Evolutionary conservation across 2,888 invertebrate genomes (phyloP), one percentile per base, ranked within the genome.

Genomic region (Harpagoxenus sublaevis): DNA sequence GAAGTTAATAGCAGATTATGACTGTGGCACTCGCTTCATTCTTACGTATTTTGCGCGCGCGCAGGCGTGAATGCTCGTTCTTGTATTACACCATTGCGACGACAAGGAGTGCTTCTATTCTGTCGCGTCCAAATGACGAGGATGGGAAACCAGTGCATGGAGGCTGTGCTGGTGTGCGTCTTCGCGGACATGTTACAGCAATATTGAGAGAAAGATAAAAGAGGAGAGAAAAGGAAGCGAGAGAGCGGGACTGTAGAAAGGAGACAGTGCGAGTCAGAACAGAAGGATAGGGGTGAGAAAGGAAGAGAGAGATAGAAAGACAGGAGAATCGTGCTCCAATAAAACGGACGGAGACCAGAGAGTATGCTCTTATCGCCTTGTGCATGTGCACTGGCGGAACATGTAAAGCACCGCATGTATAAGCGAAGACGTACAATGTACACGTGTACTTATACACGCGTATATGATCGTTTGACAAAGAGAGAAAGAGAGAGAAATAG

Each of bases 61-160:
- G 87, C 87, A 87, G 84, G 87, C 87, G 83, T 85, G 83, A 55
- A 39, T 83, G 75, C 84, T 31, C 68, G 75, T 86, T 78, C 81
- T 87, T 83, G 87, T 89, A 89, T 91, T 92, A 91, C 92, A 89
- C 89, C 88, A 91, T 90, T 91, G 86, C 89, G 84, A 77, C 62
- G 90, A 91, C 91, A 82, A 89, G 86, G 91, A 92, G 86, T 60
- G 74, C 48, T 86, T 73, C 86, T 88, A 88, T 88, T 88, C 84
- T 84, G 55, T 57, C 66, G 77, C 66, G 65, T 63, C 42, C 48
- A 83, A 60, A 23, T 63, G 79, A 90, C 83, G 65, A 88, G 84
- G 88, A 90, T 42, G 62, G 65, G 42, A 57, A 60, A 45, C 31
- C 51, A 48, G 65, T 23, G 86, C 35, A 74, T 84, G 66, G 70